Evolutionary conservation across 2,797 vertebrate genomes (phyloP), one percentile per base, ranked within the genome.

Genomic region (Spinibarbus caldwelli): DNA sequence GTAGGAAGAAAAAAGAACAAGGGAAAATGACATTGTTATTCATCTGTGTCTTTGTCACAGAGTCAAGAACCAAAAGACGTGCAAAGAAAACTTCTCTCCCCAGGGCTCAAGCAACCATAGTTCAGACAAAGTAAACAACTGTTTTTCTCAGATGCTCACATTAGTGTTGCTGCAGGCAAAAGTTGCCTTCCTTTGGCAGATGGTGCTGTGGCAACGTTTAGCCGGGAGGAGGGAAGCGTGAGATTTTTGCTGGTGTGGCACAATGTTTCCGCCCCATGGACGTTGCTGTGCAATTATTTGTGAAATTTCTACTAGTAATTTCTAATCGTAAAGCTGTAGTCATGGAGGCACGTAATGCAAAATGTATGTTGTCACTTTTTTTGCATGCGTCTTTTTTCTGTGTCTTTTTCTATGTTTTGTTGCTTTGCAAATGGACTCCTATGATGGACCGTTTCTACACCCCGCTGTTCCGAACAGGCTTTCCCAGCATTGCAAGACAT

Each of bases 71-170:
- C 94, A 96, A 95, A 96, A 95, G 72, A 87, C 31, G 47, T 52
- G 72, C 83, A 96, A 91, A 92, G 91, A 94, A 94, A 96, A 96
- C 96, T 96, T 96, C 95, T 89, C 92, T 96, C 97, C 96, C 96
- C 89, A 86, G 95, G 95, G 96, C 54, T 52, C 93, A 90, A 96
- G 92, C 95, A 92, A 91, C 93, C 92, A 94, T 92, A 95, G 96
- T 96, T 97, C 96, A 97, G 97, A 97, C 94, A 95, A 94, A 95
- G 96, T 96, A 96, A 97, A 97, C 96, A 96, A 96, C 95, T 94
- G 95, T 95, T 97, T 96, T 96, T 96, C 96, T 96, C 94, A 96
- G 96, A 96, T 95, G 95, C 94, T 94, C 96, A 94, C 94, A 96
- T 97, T 97, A 97, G 96, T 95, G 95, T 94, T 92, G 96, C 97